These are phyloP conservation scores for Lepus europaeus DNA, from an alignment of 2,113 vertebrate species.

Conservation along the genomic window DNA sequence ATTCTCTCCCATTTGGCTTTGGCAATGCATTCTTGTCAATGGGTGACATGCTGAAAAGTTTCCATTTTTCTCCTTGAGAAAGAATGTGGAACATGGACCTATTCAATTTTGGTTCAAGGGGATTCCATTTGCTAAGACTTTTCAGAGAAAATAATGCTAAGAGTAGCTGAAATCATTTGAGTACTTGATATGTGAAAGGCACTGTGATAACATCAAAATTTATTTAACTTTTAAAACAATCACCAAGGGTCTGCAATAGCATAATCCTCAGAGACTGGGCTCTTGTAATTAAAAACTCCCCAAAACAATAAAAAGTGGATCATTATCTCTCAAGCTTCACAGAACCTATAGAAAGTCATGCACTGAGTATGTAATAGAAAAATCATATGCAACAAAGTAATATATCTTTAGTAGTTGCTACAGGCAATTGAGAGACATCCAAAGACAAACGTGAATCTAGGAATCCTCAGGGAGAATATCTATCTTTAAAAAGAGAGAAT, in stretches of 20 bases:
- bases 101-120: constrained; percentile 62
- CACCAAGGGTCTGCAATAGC: background rate
- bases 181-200: background rate
- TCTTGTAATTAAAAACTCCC: background rate
- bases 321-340: background rate
- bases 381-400: background rate
- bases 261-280: background rate
- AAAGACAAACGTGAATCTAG: background rate
- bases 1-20: constrained; percentile 66
- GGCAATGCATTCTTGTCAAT: constrained; percentile 65
- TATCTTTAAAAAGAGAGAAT: background rate
- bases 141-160: constrained; percentile 28
- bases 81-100: constrained; percentile 51
- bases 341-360: background rate
- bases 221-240: background rate
- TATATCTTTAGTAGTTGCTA: background rate
- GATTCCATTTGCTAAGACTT: constrained; percentile 49
- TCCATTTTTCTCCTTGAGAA: constrained; percentile 72
- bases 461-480: background rate
- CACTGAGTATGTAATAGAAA: background rate
- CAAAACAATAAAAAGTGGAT: no score
- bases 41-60: constrained; percentile 69
- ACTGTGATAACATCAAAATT: background rate
- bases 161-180: background rate
- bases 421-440: background rate